Evolutionary conservation across 1,140 invertebrate genomes (phyloP), one percentile per base, ranked within the genome.

Genomic region (Globodera ellingtonae): DNA sequence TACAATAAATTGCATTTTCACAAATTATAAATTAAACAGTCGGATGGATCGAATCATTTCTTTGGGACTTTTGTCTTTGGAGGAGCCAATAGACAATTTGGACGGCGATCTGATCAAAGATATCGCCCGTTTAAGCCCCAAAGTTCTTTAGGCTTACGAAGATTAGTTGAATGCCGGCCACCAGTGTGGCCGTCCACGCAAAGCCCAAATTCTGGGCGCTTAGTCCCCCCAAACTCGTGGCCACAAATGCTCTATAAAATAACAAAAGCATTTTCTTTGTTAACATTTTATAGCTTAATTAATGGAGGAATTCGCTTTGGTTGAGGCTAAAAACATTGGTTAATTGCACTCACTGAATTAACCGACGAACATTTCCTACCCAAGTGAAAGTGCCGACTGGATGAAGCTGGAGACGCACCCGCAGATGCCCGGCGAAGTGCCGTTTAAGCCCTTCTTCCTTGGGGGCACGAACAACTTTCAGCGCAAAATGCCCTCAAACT

Each of bases 191-290:
- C 7, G 84, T 85, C 82, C 82, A 83, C 21, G 62, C 65, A 35
- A 85, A 85, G 6, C 84, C 84, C n/a, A 85, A 85, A 21, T 59
- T 47, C 52, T 85, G 81, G 7, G 83, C 84, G 21, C 75, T 76
- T 1, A 86, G 75, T 13, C 84, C 85, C 4, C 84, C 84, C 35
- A 85, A 44, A 24, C 83, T 86, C 35, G 84, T 84, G 4, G 81
- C 75, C 44, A 83, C 6, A 72, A 83, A 83, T 18, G 74, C 59
- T 5, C 74, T 76, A 1, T 21, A 46, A 76, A 10, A 73, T 50
- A 15, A 35, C 24, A 65, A 62, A 13, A 62, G n/a, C 3, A 50
- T n/a, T 75, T 0, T 44, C 35, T 75, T 15, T 66, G 35, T 2
- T 35, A 35, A 35, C 35, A 35, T 35, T 35, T 35, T 35, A 3